These are phyloP conservation scores for Macrocentrus cingulum DNA, from an alignment of 1,140 invertebrate species.

Conservation along the genomic window DNA sequence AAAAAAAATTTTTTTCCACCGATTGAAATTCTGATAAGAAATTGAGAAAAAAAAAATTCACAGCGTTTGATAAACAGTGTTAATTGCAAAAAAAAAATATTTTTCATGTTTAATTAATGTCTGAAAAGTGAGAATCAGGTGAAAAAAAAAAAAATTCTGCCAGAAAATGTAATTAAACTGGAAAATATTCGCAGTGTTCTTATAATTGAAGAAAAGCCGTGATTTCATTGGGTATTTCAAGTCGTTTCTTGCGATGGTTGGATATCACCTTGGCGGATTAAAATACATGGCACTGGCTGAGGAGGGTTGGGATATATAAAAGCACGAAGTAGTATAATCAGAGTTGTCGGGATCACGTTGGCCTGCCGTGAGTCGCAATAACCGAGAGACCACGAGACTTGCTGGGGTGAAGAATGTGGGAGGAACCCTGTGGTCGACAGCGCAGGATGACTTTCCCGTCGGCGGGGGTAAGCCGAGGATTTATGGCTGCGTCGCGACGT, in stretches of 20 bases:
- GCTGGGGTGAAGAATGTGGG: constrained; percentile 29
- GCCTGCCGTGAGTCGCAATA: constrained; percentile 44
- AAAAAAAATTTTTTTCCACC: no score
- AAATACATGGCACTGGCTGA: no score
- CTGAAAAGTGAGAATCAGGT: no score
- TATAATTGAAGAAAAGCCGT: constrained; percentile 3
- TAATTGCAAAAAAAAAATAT: no score
- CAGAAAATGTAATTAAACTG: constrained; percentile 21
- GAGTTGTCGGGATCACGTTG: constrained; percentile 57
- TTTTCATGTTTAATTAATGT: no score
- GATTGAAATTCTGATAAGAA: no score
- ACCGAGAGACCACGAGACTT: constrained; percentile 12
- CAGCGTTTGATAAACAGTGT: no score
- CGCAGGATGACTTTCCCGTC: constrained; percentile 24
- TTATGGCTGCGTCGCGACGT: constrained; percentile 59
- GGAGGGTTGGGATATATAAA: no score
- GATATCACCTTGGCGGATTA: no score
- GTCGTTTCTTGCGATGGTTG: constrained; percentile 2
- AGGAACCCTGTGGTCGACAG: constrained; percentile 21
- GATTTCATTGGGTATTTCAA: constrained; percentile 7
- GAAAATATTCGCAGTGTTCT: not conserved
- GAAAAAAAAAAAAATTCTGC: no score
- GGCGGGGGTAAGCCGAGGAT: constrained; percentile 54
- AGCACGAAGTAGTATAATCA: constrained; percentile 51
- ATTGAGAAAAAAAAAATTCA: no score